These are phyloP conservation scores for Serilophus lunatus DNA, from an alignment of 2,113 vertebrate species.

Conservation along the genomic window DNA sequence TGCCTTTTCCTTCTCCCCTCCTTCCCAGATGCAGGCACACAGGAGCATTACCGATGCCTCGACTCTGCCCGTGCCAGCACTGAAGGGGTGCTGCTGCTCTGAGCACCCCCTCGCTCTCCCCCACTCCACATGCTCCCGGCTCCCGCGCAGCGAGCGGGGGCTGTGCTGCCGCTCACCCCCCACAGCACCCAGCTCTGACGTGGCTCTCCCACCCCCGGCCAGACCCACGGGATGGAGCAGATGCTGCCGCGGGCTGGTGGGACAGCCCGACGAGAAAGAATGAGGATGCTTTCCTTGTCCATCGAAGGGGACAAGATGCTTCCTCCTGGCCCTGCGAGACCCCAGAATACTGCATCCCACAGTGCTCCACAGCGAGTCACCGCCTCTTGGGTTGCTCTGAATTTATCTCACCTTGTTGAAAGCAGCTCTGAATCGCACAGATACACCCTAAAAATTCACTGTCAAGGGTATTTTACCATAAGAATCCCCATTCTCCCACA, in stretches of 20 bases:
- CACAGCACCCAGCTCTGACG: background rate
- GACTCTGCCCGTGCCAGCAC: fast-evolving
- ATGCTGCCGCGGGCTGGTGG: background rate
- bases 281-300: background rate
- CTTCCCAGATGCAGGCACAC: fast-evolving
- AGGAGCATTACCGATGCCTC: fast-evolving
- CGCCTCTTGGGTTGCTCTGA: background rate
- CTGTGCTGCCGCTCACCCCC: background rate
- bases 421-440: background rate
- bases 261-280: background rate
- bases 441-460: background rate
- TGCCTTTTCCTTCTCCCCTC: background rate
- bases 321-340: background rate
- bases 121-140: background rate
- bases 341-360: background rate
- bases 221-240: background rate
- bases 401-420: background rate
- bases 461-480: fast-evolving
- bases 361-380: background rate
- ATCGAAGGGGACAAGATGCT: background rate
- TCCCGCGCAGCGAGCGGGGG: background rate
- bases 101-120: background rate
- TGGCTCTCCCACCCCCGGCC: background rate
- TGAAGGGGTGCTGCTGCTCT: background rate
- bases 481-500: background rate